Conservation (phyloP, 2,888 invertebrate species). For the Sinelater perroti region DNA sequence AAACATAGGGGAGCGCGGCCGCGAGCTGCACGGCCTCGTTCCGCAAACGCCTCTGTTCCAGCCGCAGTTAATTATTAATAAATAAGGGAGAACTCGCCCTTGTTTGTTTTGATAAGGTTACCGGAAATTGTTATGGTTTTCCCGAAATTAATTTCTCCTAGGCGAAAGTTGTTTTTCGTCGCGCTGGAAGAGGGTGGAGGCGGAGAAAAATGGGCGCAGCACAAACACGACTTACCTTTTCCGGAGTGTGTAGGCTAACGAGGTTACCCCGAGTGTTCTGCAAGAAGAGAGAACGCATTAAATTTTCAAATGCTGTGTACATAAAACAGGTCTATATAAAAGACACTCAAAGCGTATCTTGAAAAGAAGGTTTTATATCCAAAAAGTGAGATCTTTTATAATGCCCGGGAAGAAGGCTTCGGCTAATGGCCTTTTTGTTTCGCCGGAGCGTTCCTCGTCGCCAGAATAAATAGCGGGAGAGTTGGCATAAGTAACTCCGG, state of each 20-base stretch:
- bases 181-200: not conserved
- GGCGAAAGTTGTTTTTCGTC: too few species aligned
- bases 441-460: constrained; percentile 35
- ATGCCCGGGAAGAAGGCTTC: constrained; percentile 37
- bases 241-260: constrained; percentile 33
- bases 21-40: too few species aligned
- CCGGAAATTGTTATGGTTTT: too few species aligned
- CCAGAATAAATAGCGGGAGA: constrained; percentile 35
- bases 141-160: too few species aligned
- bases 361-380: constrained; percentile 40
- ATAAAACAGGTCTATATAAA: constrained; percentile 40
- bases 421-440: constrained; percentile 40
- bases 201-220: not conserved
- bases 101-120: too few species aligned
- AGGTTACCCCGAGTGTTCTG: constrained; percentile 34
- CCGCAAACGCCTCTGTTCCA: too few species aligned
- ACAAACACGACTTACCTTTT: constrained; percentile 30
- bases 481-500: constrained; percentile 28
- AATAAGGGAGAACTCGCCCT: too few species aligned
- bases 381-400: constrained; percentile 40
- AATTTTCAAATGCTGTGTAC: constrained; percentile 38
- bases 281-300: constrained; percentile 37
- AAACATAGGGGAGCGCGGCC: too few species aligned
- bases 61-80: too few species aligned
- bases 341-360: constrained; percentile 39